These are phyloP conservation scores for Lysandra bellargus DNA, from an alignment of 2,888 invertebrate genomes.

Conservation along the genomic window DNA sequence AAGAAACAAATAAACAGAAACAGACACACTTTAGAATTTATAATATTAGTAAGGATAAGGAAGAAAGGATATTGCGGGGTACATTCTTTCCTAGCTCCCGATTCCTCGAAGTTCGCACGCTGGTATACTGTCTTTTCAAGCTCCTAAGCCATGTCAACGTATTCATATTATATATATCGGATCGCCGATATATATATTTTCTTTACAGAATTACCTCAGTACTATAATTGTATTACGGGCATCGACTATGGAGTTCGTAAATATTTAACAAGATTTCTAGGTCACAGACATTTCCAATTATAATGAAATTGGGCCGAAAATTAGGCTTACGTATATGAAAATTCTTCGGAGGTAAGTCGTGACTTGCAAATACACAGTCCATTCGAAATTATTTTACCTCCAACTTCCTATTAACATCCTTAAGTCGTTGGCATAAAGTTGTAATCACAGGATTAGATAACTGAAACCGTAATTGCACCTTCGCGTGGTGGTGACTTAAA, in stretches of 20 bases:
- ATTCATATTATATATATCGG: background rate
- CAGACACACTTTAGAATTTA: too few species aligned
- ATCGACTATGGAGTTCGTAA: background rate
- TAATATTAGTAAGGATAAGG: too few species aligned
- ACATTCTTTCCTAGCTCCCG: too few species aligned
- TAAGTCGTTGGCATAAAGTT: background rate
- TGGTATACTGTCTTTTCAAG: too few species aligned
- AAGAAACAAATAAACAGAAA: too few species aligned
- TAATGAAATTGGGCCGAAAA: background rate
- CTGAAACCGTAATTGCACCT: background rate
- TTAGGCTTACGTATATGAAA: background rate
- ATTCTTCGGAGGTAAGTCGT: background rate
- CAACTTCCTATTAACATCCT: background rate
- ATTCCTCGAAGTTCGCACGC: background rate
- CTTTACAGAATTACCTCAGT: background rate
- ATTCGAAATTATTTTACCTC: background rate
- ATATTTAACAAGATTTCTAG: background rate
- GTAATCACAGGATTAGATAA: background rate
- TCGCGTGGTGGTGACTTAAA: background rate
- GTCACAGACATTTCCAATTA: conserved; percentile 2
- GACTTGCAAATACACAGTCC: background rate
- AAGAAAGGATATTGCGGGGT: too few species aligned
- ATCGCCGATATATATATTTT: background rate
- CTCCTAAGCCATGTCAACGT: background rate
- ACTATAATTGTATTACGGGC: background rate